Evolutionary conservation across 2,888 invertebrate species (phyloP).

Genomic region (Hermaeophaga mercurialis): DNA sequence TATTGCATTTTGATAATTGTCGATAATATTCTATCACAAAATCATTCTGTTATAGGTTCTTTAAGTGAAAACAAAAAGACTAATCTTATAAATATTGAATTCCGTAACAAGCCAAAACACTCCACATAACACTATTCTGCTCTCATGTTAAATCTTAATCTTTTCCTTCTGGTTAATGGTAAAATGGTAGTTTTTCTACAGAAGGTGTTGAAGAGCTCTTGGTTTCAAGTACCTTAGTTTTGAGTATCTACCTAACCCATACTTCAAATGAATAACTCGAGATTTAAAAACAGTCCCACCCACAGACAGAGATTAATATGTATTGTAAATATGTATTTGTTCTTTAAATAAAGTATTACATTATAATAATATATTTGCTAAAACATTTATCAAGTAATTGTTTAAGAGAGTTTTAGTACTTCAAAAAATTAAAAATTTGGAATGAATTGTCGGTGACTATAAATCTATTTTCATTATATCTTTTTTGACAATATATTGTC

Average conservation of each 20-base stretch:
- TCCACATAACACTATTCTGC: too few species aligned
- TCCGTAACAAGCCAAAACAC: too few species aligned
- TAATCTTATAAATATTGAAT: too few species aligned
- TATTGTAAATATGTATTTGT: neutral
- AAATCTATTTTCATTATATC: too few species aligned
- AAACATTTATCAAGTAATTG: too few species aligned
- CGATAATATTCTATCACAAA: neutral
- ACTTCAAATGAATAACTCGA: neutral
- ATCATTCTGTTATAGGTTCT: too few species aligned
- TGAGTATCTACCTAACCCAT: slow-evolving; percentile 1
- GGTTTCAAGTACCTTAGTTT: slow-evolving; percentile 2
- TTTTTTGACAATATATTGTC: too few species aligned
- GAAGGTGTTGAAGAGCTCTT: neutral
- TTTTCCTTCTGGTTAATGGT: neutral
- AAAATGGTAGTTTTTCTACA: neutral
- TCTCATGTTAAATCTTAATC: slow-evolving; percentile 19
- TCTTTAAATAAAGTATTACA: neutral
- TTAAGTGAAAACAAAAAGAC: too few species aligned
- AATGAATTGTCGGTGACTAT: too few species aligned
- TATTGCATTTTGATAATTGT: neutral
- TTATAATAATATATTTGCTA: too few species aligned
- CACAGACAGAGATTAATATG: neutral
- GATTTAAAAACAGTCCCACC: neutral
- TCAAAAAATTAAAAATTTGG: too few species aligned
- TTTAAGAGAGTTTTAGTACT: too few species aligned